Conservation (phyloP, 1,140 invertebrate species). For the Asbolus verrucosus region DNA sequence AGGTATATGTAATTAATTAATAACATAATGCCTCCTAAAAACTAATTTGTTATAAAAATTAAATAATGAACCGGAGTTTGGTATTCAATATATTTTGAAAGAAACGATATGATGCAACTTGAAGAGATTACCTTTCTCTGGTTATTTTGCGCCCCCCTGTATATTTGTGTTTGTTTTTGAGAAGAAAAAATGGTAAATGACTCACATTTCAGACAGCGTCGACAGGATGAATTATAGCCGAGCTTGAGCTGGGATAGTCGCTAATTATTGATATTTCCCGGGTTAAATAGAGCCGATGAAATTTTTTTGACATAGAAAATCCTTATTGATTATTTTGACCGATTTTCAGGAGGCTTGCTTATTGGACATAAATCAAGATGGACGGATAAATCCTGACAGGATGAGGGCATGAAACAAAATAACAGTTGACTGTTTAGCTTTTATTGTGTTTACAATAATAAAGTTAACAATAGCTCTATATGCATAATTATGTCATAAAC, state of each 20-base stretch:
- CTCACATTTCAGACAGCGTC: too few species aligned
- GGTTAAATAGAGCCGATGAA: not conserved
- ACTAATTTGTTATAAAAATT: too few species aligned
- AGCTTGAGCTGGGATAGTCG: not conserved
- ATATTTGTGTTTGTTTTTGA: too few species aligned
- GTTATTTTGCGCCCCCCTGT: too few species aligned
- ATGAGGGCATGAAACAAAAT: not conserved
- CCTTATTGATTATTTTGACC: not conserved
- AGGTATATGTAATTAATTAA: too few species aligned
- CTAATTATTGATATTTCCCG: not conserved
- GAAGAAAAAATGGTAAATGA: too few species aligned
- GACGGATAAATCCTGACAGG: not conserved
- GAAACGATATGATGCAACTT: too few species aligned
- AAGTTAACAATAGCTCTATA: constrained; percentile 13
- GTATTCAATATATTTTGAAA: too few species aligned
- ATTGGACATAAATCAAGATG: not conserved
- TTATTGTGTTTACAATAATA: constrained; percentile 25
- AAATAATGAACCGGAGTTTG: too few species aligned
- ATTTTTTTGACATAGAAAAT: not conserved
- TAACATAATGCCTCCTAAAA: too few species aligned
- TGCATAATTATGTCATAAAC: constrained; percentile 19
- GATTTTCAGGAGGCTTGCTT: too few species aligned
- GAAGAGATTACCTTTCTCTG: too few species aligned
- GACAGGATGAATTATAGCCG: not conserved
- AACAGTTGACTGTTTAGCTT: not conserved